Evolutionary conservation across 2,888 invertebrate species (phyloP), one percentile per base, ranked within the genome.

Genomic region (Cremastobaeus sp.): DNA sequence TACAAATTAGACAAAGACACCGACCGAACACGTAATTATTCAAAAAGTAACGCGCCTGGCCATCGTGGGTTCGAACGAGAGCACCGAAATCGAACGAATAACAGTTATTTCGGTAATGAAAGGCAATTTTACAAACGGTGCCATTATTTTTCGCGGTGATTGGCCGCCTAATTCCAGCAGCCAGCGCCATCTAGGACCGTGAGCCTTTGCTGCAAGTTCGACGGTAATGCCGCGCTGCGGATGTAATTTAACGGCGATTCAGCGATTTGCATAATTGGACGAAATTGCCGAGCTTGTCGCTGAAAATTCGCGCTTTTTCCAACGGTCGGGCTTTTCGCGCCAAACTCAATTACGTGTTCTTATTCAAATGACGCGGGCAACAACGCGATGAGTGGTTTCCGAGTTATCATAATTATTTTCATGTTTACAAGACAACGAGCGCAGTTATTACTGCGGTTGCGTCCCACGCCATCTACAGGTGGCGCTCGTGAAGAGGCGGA

Each of bases 221-320:
- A 69, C 65, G 68, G 69, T 76, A 78, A 77, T 78, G 74, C 71
- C 72, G 72, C 73, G 52, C 65, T 76, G 66, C 76, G 78, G 77
- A 81, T 77, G 80, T 77, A 78, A 79, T 82, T 79, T 76, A 77
- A 76, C 71, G 73, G 78, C 76, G 80, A 81, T 80, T 69, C 79
- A 66, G 37, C 76, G 69, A 81, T 83, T 83, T 83, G 69, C 81
- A 81, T 83, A 82, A 83, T 83, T 77, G 80, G 60, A 72, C 57
- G 70, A 77, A 78, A 80, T 82, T 78, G 77, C 60, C 59, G 70
- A 52, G 71, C 74, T 64, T 57, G 55, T 72, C 45, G 47, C 50
- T 12, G 12, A 12, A 30, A 18, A 34, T 37, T 68, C 66, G 73
- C 70, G 78, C 76, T 73, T 74, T 52, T 72, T 34, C 55, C 9